These are phyloP conservation scores for Actenoides hombroni DNA, from an alignment of 2,113 vertebrate species.

Conservation along the genomic window DNA sequence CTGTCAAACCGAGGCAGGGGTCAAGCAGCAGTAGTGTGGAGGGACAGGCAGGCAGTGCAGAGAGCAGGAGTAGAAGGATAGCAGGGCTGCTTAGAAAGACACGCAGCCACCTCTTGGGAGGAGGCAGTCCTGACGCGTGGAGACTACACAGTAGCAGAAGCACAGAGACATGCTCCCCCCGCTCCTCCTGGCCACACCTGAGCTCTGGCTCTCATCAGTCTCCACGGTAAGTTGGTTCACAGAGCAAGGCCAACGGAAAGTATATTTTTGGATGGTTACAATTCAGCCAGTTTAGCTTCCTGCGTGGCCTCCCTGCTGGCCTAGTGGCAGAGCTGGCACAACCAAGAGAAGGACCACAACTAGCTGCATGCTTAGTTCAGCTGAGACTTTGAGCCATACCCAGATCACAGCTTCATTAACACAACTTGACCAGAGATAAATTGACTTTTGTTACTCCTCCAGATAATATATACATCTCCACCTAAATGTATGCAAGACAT, in stretches of 20 bases:
- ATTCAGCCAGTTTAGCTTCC: not conserved
- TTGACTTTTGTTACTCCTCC: not conserved
- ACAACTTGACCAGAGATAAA: not conserved
- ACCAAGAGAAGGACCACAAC: not conserved
- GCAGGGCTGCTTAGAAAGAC: not conserved
- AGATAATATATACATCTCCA: not conserved
- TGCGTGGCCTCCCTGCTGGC: not conserved
- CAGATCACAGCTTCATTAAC: not conserved
- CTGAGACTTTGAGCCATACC: not conserved
- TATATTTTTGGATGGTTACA: not conserved
- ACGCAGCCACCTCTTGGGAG: not conserved
- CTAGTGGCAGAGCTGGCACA: not conserved
- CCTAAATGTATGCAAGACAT: not conserved
- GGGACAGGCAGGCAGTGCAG: not conserved
- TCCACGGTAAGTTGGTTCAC: not conserved
- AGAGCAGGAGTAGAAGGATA: not conserved
- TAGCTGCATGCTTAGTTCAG: not conserved
- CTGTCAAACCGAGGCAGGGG: not conserved
- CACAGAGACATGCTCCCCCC: not conserved
- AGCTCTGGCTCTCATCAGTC: not conserved
- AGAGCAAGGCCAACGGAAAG: not conserved
- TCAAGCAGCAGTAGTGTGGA: accelerated
- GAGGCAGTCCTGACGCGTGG: not conserved
- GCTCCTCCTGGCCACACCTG: not conserved
- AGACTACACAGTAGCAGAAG: not conserved